phyloP scores from a whole-genome alignment of 2,888 invertebrate species.

The Eueremaeus valkanovi region DNA sequence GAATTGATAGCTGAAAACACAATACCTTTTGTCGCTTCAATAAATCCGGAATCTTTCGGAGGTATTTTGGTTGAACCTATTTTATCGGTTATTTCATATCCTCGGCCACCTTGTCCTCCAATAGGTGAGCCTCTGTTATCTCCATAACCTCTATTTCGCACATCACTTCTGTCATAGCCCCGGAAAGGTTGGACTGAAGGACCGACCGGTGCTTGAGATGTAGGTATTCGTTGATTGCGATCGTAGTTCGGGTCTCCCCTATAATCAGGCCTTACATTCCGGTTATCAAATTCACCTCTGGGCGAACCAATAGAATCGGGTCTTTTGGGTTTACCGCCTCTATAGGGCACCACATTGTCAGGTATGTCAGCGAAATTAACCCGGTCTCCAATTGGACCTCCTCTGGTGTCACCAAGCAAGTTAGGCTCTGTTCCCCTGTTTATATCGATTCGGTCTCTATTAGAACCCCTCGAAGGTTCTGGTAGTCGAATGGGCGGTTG shows the following conservation, averaged over 20 bases:
- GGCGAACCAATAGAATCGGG: not conserved
- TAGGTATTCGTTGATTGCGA: no score
- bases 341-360: not conserved
- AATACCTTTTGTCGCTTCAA: conserved; percentile 17
- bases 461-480: not conserved
- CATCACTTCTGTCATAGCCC: not conserved
- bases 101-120: not conserved
- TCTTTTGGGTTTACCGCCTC: not conserved
- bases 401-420: not conserved
- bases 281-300: no score
- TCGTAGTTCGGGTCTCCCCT: no score
- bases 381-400: not conserved
- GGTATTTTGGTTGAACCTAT: not conserved
- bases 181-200: not conserved
- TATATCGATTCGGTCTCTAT: not conserved
- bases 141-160: not conserved
- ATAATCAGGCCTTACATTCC: no score
- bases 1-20: not conserved
- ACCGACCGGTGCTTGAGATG: not conserved
- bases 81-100: not conserved
- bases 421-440: not conserved
- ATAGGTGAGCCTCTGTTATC: not conserved
- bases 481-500: not conserved
- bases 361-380: not conserved
- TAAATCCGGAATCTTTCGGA: not conserved